Conservation (phyloP, 2,888 invertebrate genomes). For the Phyllotreta striolata region DNA sequence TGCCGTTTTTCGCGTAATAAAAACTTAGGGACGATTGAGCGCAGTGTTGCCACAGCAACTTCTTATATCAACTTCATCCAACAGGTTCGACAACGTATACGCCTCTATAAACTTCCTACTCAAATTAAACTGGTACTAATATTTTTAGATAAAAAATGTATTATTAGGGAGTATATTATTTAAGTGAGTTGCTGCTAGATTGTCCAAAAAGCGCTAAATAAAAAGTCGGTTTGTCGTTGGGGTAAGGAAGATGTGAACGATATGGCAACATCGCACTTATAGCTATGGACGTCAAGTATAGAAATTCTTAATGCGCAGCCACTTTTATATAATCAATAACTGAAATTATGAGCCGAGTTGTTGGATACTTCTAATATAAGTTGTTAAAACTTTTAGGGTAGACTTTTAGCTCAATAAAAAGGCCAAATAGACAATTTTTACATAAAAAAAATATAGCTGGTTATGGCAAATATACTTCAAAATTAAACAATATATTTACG, state of each 20-base stretch:
- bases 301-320: conserved; percentile 45
- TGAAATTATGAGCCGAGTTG: conserved; percentile 35
- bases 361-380: conserved; percentile 34
- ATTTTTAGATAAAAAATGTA: not conserved
- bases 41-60: conserved; percentile 26
- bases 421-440: no score
- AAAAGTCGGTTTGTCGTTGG: no score
- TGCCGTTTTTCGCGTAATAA: conserved; percentile 54
- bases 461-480: no score
- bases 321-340: conserved; percentile 48
- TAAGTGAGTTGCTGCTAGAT: no score
- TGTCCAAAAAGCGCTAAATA: no score
- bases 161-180: not conserved
- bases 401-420: no score
- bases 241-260: no score
- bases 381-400: conserved; percentile 14
- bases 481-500: no score
- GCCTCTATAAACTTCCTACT: not conserved
- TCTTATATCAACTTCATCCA: not conserved
- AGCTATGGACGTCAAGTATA: conserved; percentile 50
- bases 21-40: conserved; percentile 49
- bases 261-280: conserved; percentile 23
- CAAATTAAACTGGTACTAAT: not conserved
- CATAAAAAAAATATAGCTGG: no score
- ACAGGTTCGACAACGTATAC: conserved; percentile 13